Base-by-base conservation (phyloP, 1,140 invertebrate species). In the Monomorium pharaonis region DNA sequence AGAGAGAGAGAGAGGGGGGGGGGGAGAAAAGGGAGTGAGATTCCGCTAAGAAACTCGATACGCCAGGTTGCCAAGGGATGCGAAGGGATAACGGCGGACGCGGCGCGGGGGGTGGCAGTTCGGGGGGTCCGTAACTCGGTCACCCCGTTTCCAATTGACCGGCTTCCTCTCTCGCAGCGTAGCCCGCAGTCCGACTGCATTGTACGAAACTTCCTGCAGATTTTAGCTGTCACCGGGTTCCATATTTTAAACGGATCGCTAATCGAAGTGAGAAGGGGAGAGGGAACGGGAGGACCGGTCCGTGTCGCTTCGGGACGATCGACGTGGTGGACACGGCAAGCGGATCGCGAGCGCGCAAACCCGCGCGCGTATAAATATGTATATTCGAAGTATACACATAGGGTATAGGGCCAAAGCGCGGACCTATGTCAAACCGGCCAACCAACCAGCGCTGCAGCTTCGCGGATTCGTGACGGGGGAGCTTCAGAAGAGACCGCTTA, bases 401-500 rank as follows among this genome's bases (percentile, higher is more conserved):
- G 56, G 58, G 21, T 7, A 49, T 44, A 30, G 44, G 47, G 14
- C 51, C 51, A 1, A 37, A 24, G n/a, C 44, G 60, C 60, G 51
- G 63, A 65, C 51, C 70, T 62, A 44, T 67, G 63, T 76, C 83
- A 77, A 77, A 77, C 21, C 62, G 37, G 10, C 12, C 81, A 27
- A 67, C 24, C 58, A 44, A 10, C 44, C 9, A 3, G 56, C 69
- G 77, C 16, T 65, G 54, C 72, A 58, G 72, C 74, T 67, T 87
- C 72, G 78, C 63, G 80, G 27, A 74, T 65, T 74, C 85, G 67
- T 37, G 58, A 62, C 60, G 51, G 78, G 44, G 47, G 27, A 47
- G 80, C 47, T 44, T 65, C 86, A 51, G 69, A 86, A 84, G 85
- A 49, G 67, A 37, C 62, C 81, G 75, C 85, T 89, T 88, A 89